Evolutionary conservation across 2,888 invertebrate species (phyloP).

Genomic region (Agonum fuliginosum): DNA sequence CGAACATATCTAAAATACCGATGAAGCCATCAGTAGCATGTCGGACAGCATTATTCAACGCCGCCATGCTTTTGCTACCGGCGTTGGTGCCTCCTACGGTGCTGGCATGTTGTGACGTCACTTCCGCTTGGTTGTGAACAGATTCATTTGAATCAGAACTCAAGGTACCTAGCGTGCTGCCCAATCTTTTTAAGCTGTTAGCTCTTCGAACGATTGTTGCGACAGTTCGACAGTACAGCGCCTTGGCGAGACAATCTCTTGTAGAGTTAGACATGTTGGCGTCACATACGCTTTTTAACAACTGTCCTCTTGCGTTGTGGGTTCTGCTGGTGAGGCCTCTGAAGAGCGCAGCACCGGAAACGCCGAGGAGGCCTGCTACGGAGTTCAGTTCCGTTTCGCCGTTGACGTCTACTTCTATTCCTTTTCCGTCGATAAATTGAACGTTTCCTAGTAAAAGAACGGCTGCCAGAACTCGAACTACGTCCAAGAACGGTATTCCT

Average conservation of each 20-base stretch:
- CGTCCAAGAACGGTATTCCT: conserved; percentile 95
- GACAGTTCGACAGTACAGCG: conserved; percentile 94
- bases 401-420: conserved; percentile 84
- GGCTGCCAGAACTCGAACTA: conserved; percentile 92
- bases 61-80: conserved; percentile 93
- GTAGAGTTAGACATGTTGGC: conserved; percentile 91
- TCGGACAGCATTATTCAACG: conserved; percentile 91
- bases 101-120: conserved; percentile 89
- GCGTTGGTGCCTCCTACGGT: conserved; percentile 84
- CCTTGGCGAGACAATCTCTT: conserved; percentile 92
- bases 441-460: conserved; percentile 94
- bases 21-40: conserved; percentile 97
- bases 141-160: conserved; percentile 95
- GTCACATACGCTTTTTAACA: conserved; percentile 88
- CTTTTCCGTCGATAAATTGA: conserved; percentile 88
- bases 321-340: conserved; percentile 90
- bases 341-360: conserved; percentile 83
- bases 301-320: conserved; percentile 84
- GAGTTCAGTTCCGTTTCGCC: conserved; percentile 90
- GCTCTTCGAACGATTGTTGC: conserved; percentile 95
- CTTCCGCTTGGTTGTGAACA: conserved; percentile 90
- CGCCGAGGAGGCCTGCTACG: conserved; percentile 88
- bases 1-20: conserved; percentile 97
- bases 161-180: conserved; percentile 86
- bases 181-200: conserved; percentile 91